A percentile compares a stretch with the other conserved stretches of the same genome.
These are phyloP conservation scores for Leucophenga varia DNA, from an alignment of 1,140 invertebrate species.

Conservation along the genomic window DNA sequence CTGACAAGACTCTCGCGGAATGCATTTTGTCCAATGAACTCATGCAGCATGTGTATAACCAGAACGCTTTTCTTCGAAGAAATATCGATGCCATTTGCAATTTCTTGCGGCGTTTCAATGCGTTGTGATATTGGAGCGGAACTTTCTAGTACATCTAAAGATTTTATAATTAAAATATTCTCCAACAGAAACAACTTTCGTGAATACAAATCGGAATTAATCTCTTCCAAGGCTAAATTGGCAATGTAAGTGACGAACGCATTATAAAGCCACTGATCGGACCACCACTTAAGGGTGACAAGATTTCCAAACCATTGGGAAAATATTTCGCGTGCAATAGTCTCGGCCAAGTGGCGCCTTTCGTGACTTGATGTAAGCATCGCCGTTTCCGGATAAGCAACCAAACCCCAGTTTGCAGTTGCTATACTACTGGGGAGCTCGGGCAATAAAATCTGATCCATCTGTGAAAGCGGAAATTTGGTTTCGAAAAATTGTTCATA, in stretches of 20 bases:
- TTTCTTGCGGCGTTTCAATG: conserved; percentile 35
- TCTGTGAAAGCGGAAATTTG: conserved; percentile 64
- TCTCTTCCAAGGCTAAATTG: conserved; percentile 59
- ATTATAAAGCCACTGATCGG: conserved; percentile 70
- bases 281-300: conserved; percentile 77
- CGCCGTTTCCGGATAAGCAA: conserved; percentile 18
- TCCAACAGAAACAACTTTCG: conserved; percentile 63
- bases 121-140: conserved; percentile 63
- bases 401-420: conserved; percentile 70
- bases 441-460: conserved; percentile 72
- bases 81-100: not conserved
- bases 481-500: conserved; percentile 71
- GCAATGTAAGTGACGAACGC: conserved; percentile 75
- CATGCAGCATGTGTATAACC: not conserved
- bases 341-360: conserved; percentile 63
- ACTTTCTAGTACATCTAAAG: conserved; percentile 59
- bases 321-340: conserved; percentile 70
- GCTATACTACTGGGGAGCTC: conserved; percentile 73
- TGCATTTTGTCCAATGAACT: not conserved
- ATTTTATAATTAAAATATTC: conserved; percentile 58
- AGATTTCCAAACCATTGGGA: conserved; percentile 73
- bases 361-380: conserved; percentile 59
- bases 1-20: not conserved
- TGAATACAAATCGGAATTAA: conserved; percentile 65
- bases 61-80: not conserved